Percentiles rank a stretch among this genome's conserved stretches.
phyloP scores from a whole-genome alignment of 2,888 invertebrate species.

The Lycocerus yunnanus region DNA sequence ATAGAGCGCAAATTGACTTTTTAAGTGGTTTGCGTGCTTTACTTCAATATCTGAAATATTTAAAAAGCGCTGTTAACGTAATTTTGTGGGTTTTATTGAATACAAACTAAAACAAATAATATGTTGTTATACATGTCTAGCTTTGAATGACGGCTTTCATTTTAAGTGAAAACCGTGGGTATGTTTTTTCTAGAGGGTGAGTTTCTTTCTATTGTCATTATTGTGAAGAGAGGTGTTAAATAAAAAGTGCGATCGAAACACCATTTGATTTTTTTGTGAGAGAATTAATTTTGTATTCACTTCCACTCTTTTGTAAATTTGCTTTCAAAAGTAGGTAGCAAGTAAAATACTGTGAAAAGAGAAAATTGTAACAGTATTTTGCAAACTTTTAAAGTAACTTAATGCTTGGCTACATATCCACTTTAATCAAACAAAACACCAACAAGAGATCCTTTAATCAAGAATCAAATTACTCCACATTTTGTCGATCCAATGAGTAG shows the following conservation, averaged over 20 bases:
- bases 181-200: no score
- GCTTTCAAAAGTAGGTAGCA: background rate
- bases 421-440: conserved; percentile 2
- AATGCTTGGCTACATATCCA: background rate
- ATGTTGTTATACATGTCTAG: background rate
- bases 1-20: conserved; percentile 2
- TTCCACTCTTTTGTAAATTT: background rate
- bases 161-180: background rate
- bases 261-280: background rate
- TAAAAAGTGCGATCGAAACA: background rate
- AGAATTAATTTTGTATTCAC: background rate
- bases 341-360: background rate
- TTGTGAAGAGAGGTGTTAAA: background rate
- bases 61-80: background rate
- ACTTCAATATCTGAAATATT: conserved; percentile 1
- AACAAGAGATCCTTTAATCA: conserved; percentile 3
- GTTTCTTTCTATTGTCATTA: no score
- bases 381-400: background rate
- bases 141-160: background rate
- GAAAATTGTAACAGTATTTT: background rate
- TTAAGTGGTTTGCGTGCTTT: conserved; percentile 2
- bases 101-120: background rate
- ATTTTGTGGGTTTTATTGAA: background rate
- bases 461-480: conserved; percentile 3
- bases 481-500: conserved; percentile 2